phyloP scores from a whole-genome alignment of 2,797 vertebrate genomes.

The Sebastes minor region DNA sequence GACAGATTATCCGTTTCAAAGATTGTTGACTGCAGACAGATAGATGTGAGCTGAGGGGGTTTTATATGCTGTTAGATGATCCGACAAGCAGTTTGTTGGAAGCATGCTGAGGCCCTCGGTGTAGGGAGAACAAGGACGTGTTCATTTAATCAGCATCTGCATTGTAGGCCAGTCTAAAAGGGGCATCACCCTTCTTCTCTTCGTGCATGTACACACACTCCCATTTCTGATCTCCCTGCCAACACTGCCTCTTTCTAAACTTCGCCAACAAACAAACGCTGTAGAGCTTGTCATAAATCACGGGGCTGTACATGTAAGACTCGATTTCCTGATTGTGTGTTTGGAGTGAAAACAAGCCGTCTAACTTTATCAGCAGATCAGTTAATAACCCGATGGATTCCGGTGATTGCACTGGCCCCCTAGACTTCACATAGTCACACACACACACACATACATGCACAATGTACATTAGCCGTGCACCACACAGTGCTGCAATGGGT shows the following conservation, averaged over 20 bases:
- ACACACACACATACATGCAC: not conserved
- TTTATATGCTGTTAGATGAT: not conserved
- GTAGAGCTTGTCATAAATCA: constrained; percentile 51
- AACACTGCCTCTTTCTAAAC: constrained; percentile 39
- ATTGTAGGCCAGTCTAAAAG: not conserved
- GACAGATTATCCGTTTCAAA: not conserved
- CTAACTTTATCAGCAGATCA: constrained; percentile 72
- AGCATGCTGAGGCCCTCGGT: not conserved
- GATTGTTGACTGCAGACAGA: not conserved
- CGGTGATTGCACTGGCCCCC: constrained; percentile 50
- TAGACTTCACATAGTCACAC: constrained; percentile 12
- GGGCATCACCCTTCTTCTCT: constrained; percentile 18
- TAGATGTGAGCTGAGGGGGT: not conserved
- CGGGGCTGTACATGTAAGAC: constrained; percentile 35
- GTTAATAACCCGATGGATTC: constrained; percentile 63
- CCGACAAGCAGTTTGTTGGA: not conserved
- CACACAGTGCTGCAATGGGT: not conserved
- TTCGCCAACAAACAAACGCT: constrained; percentile 61
- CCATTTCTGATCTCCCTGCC: constrained; percentile 20
- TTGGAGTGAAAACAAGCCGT: constrained; percentile 72
- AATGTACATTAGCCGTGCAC: constrained; percentile 6
- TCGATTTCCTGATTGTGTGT: constrained; percentile 70
- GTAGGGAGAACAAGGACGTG: not conserved
- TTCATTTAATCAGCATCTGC: constrained; percentile 10
- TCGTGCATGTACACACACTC: not conserved